Base-by-base conservation (phyloP, 2,888 invertebrate species). In the Craniophora ligustri region DNA sequence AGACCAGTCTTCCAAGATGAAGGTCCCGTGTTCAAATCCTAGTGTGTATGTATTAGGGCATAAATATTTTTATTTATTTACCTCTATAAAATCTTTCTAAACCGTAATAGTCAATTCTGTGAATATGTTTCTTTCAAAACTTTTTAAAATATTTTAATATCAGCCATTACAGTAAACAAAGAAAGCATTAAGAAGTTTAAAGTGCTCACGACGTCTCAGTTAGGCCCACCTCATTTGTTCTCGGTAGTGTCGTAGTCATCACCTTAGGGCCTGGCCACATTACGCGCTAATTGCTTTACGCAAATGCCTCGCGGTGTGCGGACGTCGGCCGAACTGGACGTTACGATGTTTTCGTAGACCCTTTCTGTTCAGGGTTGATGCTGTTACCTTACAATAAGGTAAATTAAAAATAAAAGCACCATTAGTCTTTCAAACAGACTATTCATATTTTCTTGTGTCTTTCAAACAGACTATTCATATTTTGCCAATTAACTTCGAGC, bases 271-370 rank as follows among this genome's bases (percentile, higher is more conserved):
- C 72, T 66, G 76, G 79, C 82, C 84, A 86, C 86, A 88, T 87
- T 89, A 87, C 76, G 83, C 85, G 87, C 84, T 92, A 90, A 91
- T 91, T 89, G 89, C 89, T 88, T 88, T 87, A 89, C 85, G 83
- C 86, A 85, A 83, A 88, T 88, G 84, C 87, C 83, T 77, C 78
- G 77, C 78, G 80, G 79, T 78, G 58, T 63, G 67, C 66, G 72
- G 67, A 75, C 72, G 71, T 68, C 66, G 73, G 75, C 66, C 60
- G 62, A 66, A 72, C 73, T 76, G 79, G 75, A 80, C 79, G 70
- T 68, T 67, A 67, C 74, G 59, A 70, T 77, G 78, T 81, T 78
- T 79, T 76, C 74, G 39, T 53, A 57, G 72, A 79, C 78, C 85
- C 77, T 83, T 77, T 74, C 72, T 38, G 34, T 21, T 45, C 38